Conservation (phyloP, 30 jellyfish, hydroid and myxozoan species). For the Rhopilema esculentum region DNA sequence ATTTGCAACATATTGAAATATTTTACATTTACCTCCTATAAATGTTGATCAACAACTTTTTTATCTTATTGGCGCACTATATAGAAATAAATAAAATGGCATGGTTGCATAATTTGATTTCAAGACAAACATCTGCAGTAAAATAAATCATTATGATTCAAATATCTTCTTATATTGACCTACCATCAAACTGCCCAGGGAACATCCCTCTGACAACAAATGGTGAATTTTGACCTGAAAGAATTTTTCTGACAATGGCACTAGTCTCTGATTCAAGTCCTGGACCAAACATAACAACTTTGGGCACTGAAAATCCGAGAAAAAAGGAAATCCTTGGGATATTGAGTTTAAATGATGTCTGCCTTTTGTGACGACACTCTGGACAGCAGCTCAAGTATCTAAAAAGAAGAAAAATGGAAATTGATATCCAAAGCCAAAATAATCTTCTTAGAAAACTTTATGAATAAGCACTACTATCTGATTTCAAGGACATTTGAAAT, state of each 20-base stretch:
- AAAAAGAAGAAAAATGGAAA: conserved; percentile 6
- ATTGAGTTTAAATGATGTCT: conserved; percentile 46
- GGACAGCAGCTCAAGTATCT: conserved; percentile 96
- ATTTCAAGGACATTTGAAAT: too few species aligned
- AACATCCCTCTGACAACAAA: conserved; percentile 90
- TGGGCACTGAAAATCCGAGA: conserved; percentile 88
- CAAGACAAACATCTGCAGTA: too few species aligned
- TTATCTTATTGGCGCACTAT: too few species aligned
- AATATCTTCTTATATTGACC: too few species aligned
- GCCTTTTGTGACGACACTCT: conserved; percentile 60
- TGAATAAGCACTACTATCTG: neutral
- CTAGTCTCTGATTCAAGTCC: conserved; percentile 92
- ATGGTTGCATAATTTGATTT: too few species aligned
- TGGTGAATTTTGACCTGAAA: conserved; percentile 89
- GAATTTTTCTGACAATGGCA: conserved; percentile 74
- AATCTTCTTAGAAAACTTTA: neutral
- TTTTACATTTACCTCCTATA: too few species aligned
- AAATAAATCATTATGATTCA: too few species aligned
- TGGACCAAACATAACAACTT: conserved; percentile 97
- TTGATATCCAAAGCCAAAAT: neutral
- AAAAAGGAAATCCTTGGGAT: conserved; percentile 83
- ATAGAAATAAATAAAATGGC: too few species aligned
- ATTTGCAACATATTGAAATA: too few species aligned
- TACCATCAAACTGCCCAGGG: conserved; percentile 99
- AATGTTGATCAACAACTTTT: too few species aligned